Evolutionary conservation across 2,113 vertebrate species (phyloP), one percentile per base, ranked within the genome.

Genomic region (Ranitomeya variabilis): DNA sequence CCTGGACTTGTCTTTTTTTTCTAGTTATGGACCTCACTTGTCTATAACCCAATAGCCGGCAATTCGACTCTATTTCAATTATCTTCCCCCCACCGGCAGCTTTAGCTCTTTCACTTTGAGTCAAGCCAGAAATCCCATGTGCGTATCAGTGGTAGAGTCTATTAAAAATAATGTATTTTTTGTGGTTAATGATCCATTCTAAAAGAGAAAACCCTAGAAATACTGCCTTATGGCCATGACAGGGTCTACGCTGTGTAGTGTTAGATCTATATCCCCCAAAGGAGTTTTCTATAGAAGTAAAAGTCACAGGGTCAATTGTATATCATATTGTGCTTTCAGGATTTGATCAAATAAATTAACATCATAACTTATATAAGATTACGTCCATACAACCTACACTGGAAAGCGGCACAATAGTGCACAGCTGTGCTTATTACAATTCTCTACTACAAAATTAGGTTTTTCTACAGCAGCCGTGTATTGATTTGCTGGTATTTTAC

Each of bases 111-210:
- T 59, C 18, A 16, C 16, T 19, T 66, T 66, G 62, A 21, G 11
- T 62, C 37, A 83, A 69, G 51, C 80, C 45, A 67, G 31, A 84
- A 84, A 84, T 85, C 45, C n/a, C 51, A 57, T 26, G 51, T 73
- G 66, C 55, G 7, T 71, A 13, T 76, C 31, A 60, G 19, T 77
- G 23, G 26, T 86, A 18, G 62, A 62, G 14, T 62, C 57, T 77
- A 86, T 86, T 77, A 86, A 86, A 79, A 86, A 87, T 76, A 60
- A 76, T 80, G 60, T 21, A 55, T 57, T 80, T 45, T 80, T 79
- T 67, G 66, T 80, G 78, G 86, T 26, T 87, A 87, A 87, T 81
- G 73, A 86, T 26, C 31, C 51, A 55, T 12, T 80, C n/a, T 31
- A 51, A 64, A 26, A 60, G 8, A 37, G 51, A 16, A 51, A 52